A percentile compares a stretch with the other conserved stretches of the same genome.
Evolutionary conservation across 2,888 invertebrate genomes (phyloP).

Genomic region (Brachylomia viminalis): DNA sequence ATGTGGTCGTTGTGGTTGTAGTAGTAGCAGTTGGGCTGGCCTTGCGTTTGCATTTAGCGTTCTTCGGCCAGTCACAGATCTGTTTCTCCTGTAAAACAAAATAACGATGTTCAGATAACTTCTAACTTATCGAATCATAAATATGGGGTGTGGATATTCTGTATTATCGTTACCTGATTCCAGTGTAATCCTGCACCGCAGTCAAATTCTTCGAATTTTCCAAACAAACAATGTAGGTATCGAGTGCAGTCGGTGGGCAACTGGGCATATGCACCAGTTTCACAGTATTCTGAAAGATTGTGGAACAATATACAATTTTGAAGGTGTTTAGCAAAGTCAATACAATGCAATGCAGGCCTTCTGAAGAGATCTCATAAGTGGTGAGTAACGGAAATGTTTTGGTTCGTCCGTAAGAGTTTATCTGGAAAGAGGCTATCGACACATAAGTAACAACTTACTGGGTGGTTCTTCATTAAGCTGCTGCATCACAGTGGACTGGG

Average conservation of each 20-base stretch:
- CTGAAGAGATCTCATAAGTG: not conserved
- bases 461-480: slow-evolving; percentile 71
- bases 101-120: not conserved
- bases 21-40: slow-evolving; percentile 69
- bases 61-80: slow-evolving; percentile 94
- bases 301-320: not conserved
- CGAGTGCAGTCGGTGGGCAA: slow-evolving; percentile 93
- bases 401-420: not conserved
- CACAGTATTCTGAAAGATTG: slow-evolving; percentile 85
- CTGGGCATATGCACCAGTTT: slow-evolving; percentile 92
- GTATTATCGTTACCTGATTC: slow-evolving; percentile 90
- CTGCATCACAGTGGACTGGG: slow-evolving; percentile 72
- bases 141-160: not conserved
- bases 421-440: not conserved
- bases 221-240: slow-evolving; percentile 95
- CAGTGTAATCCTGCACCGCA: slow-evolving; percentile 94
- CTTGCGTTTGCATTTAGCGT: slow-evolving; percentile 90
- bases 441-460: slow-evolving; percentile 31
- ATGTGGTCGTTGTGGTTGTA: slow-evolving; percentile 71
- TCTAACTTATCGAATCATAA: not conserved
- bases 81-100: slow-evolving; percentile 86
- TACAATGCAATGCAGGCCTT: not conserved
- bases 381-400: not conserved
- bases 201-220: slow-evolving; percentile 92
- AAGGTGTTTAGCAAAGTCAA: not conserved